A percentile compares a stretch with the other conserved stretches of the same genome.
phyloP scores from a whole-genome alignment of 2,797 vertebrate genomes.

The Spea hammondii region DNA sequence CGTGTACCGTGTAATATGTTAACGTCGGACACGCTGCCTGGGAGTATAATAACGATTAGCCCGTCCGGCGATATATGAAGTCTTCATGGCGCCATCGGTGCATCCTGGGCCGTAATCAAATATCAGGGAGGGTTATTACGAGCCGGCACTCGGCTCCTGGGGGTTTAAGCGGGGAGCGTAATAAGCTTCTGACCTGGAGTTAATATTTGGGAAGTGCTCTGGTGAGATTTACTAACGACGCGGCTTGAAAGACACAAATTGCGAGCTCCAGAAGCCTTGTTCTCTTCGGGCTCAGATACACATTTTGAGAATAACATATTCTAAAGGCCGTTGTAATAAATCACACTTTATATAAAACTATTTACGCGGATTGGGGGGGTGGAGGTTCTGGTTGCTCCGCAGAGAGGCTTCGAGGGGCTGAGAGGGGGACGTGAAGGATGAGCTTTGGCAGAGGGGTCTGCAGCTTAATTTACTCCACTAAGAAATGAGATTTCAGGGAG shows the following conservation, averaged over 20 bases:
- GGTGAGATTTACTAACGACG: neutral
- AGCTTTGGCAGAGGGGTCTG: too few species aligned
- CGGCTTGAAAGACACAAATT: neutral
- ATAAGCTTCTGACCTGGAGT: neutral
- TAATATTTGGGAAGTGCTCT: constrained; percentile 6
- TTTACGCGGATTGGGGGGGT: neutral
- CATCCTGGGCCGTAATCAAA: neutral
- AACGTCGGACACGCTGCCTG: too few species aligned
- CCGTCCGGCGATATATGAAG: too few species aligned
- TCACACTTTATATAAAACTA: neutral
- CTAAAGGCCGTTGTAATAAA: neutral
- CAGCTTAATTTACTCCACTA: too few species aligned
- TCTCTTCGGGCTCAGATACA: neutral
- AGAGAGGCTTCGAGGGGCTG: too few species aligned
- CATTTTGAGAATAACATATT: neutral
- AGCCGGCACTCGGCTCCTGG: neutral
- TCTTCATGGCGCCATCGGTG: neutral
- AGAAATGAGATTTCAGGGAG: too few species aligned
- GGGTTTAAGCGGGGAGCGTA: neutral
- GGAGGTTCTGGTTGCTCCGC: too few species aligned
- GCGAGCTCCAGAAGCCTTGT: neutral
- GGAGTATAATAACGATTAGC: too few species aligned
- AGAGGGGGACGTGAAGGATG: too few species aligned
- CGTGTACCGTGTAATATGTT: too few species aligned
- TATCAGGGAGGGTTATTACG: neutral